Percentiles rank a stretch among this genome's conserved stretches.
Conservation (phyloP, 2,113 vertebrate species). For the Physeter macrocephalus region DNA sequence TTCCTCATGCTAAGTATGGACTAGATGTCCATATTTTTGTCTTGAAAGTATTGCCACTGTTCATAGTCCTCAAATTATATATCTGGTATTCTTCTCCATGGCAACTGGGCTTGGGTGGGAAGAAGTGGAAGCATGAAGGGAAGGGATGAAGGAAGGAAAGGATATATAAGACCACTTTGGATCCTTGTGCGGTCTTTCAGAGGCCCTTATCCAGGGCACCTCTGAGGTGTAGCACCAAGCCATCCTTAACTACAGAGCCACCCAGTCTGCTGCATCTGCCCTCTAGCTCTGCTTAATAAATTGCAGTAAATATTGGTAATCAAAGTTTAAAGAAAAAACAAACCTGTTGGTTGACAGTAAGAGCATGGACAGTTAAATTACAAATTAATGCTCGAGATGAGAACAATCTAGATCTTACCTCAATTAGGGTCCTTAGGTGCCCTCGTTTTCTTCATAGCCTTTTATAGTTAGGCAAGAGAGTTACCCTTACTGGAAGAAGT, state of each 20-base stretch:
- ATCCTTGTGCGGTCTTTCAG: background rate
- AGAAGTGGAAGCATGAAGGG: background rate
- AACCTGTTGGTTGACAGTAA: background rate
- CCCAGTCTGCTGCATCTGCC: background rate
- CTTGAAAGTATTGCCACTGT: background rate
- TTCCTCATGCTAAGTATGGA: background rate
- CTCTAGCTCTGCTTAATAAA: background rate
- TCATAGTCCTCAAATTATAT: background rate
- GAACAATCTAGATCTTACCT: background rate
- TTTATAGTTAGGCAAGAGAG: background rate
- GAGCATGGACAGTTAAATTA: background rate
- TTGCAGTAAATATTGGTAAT: background rate
- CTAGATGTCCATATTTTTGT: background rate
- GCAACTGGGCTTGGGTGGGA: background rate
- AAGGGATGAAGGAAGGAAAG: background rate
- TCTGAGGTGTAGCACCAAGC: background rate
- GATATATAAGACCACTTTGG: background rate
- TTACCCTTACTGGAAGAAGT: background rate
- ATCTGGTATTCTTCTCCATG: background rate
- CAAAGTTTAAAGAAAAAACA: background rate
- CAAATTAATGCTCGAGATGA: background rate
- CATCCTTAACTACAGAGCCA: background rate
- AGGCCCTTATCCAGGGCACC: background rate
- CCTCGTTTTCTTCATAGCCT: background rate
- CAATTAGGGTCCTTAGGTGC: background rate